A percentile compares a stretch with the other conserved stretches of the same genome.
phyloP scores from a whole-genome alignment of 1,140 invertebrate genomes.

The Bombus affinis region DNA sequence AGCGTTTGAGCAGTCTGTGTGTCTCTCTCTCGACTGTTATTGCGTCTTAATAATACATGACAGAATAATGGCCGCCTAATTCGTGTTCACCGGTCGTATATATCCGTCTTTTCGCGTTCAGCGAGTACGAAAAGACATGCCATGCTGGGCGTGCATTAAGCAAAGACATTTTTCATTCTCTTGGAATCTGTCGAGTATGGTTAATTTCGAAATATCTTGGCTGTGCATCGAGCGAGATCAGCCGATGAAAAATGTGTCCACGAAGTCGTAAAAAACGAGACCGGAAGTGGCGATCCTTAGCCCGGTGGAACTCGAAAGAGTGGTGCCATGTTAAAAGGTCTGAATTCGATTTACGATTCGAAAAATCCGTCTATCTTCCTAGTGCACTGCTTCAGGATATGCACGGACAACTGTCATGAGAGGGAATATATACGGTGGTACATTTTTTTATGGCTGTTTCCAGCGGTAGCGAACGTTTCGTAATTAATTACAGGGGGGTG shows the following conservation, averaged over 20 bases:
- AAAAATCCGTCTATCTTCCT: constrained; percentile 45
- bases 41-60: not conserved
- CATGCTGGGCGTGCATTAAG: not conserved
- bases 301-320: not conserved
- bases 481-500: constrained; percentile 74
- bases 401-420: not conserved
- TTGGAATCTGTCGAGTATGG: not conserved
- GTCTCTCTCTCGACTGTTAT: not conserved
- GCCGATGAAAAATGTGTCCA: constrained; percentile 20
- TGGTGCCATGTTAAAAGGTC: constrained; percentile 11
- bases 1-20: not conserved
- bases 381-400: not conserved
- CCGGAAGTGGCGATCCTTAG: constrained; percentile 25
- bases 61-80: not conserved
- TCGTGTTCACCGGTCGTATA: too few species aligned
- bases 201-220: constrained; percentile 8
- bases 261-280: constrained; percentile 11
- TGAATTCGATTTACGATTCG: constrained; percentile 43
- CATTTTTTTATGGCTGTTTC: constrained; percentile 58
- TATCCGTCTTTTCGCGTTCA: too few species aligned
- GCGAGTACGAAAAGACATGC: too few species aligned
- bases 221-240: not conserved
- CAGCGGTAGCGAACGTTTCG: constrained; percentile 69
- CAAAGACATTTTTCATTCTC: not conserved
- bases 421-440: not conserved